Conservation (phyloP, 2,797 vertebrate species). For the Poeciliopsis turneri region DNA sequence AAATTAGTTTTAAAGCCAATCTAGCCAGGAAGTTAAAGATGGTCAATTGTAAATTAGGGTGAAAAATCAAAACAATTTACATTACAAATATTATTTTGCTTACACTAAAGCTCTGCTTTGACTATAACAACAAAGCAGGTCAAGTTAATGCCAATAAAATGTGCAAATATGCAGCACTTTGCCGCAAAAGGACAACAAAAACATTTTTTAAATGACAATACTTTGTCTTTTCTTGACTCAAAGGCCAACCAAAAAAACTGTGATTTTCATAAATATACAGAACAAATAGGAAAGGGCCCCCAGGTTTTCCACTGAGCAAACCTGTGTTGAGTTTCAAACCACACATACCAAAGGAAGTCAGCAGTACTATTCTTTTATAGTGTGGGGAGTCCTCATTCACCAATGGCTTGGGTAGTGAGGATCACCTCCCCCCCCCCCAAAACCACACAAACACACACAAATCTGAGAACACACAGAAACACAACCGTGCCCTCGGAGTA, state of each 20-base stretch:
- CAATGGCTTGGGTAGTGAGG: constrained; percentile 60
- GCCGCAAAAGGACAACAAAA: constrained; percentile 28
- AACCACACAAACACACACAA: constrained; percentile 21
- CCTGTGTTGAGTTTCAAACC: constrained; percentile 81
- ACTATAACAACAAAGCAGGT: constrained; percentile 10
- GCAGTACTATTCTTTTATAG: constrained; percentile 77
- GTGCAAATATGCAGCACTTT: constrained; percentile 29
- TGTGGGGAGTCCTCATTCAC: constrained; percentile 72
- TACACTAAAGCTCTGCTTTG: background rate
- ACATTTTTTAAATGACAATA: constrained; percentile 41
- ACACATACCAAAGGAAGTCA: constrained; percentile 78
- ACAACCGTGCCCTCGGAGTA: constrained; percentile 42
- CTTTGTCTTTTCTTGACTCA: constrained; percentile 18
- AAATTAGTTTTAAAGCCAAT: background rate
- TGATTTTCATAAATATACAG: constrained; percentile 70
- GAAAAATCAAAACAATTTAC: background rate
- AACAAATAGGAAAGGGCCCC: constrained; percentile 66
- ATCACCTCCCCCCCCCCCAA: constrained; percentile 32
- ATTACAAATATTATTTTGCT: background rate
- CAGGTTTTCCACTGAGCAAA: constrained; percentile 68
- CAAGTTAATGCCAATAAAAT: constrained; percentile 17
- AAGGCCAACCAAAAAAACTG: constrained; percentile 48
- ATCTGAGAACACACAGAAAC: constrained; percentile 43
- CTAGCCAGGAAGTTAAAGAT: background rate
- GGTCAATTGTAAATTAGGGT: background rate